Percentiles rank a stretch among this genome's conserved stretches.
Conservation (phyloP, 2,113 vertebrate genomes). For the Panurus biarmicus region DNA sequence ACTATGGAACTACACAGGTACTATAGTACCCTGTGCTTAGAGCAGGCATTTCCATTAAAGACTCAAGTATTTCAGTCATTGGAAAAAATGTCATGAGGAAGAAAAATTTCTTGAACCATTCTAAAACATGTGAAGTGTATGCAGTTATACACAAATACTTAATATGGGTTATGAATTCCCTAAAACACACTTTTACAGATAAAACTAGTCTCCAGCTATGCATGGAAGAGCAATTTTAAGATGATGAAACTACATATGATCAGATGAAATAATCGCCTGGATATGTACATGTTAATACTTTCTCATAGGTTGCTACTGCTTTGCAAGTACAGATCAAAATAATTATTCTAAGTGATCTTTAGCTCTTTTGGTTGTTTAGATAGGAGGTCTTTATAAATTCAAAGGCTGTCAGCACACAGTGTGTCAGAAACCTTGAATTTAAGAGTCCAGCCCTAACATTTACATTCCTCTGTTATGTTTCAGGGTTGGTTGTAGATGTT, state of each 20-base stretch:
- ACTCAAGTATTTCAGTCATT: neutral
- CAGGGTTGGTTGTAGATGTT: neutral
- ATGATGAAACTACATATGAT: neutral
- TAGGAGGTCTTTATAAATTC: constrained; percentile 23
- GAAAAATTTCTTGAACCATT: neutral
- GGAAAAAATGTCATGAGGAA: neutral
- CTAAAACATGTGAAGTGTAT: neutral
- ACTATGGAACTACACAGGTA: too few species aligned
- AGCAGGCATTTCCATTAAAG: neutral
- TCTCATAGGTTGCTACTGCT: neutral
- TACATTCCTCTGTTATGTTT: neutral
- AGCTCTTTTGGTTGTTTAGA: neutral
- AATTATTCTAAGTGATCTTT: neutral
- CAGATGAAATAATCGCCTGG: neutral
- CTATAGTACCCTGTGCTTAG: too few species aligned
- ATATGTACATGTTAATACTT: neutral
- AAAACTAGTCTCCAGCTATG: neutral
- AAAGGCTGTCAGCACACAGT: neutral
- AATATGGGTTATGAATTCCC: neutral
- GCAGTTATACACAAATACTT: neutral
- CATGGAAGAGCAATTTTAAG: neutral
- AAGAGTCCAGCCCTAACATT: neutral
- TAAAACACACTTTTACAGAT: neutral
- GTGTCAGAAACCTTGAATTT: constrained; percentile 5
- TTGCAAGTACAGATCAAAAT: constrained; percentile 12